Evolutionary conservation across 2,888 invertebrate species (phyloP).

Genomic region (Notocelia uddmanniana): DNA sequence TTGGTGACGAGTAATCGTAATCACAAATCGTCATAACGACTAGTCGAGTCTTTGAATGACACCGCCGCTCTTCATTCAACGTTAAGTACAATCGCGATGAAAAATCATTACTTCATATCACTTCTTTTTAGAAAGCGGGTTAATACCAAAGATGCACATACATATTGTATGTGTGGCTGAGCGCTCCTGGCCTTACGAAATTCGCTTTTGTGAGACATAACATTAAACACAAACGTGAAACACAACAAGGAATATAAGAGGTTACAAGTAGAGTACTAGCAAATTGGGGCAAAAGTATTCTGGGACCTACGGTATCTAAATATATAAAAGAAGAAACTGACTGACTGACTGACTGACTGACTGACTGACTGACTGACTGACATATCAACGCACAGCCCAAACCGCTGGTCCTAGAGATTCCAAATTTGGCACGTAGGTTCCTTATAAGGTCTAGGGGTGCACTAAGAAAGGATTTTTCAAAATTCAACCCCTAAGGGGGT

Average conservation of each 20-base stretch:
- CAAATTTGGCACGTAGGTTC: too few species aligned
- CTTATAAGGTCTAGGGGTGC: too few species aligned
- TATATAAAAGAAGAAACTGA: too few species aligned
- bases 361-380: too few species aligned
- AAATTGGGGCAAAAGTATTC: not conserved
- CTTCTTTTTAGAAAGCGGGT: not conserved
- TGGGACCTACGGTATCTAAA: not conserved
- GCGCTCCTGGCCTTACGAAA: not conserved
- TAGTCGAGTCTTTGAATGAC: conserved; percentile 49
- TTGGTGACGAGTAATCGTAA: conserved; percentile 17
- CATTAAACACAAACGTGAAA: not conserved
- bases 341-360: too few species aligned
- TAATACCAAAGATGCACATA: not conserved
- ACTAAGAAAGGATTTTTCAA: too few species aligned
- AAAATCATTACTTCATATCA: not conserved
- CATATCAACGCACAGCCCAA: too few species aligned
- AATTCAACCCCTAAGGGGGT: too few species aligned
- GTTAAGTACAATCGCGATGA: conserved; percentile 37
- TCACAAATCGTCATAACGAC: conserved; percentile 36
- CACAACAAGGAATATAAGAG: not conserved
- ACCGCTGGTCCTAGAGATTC: too few species aligned
- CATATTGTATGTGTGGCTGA: not conserved
- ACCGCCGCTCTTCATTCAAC: conserved; percentile 55
- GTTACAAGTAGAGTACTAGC: not conserved
- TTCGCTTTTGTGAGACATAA: not conserved